Base-by-base conservation (phyloP, 2,797 vertebrate genomes). In the Macropodus opercularis region DNA sequence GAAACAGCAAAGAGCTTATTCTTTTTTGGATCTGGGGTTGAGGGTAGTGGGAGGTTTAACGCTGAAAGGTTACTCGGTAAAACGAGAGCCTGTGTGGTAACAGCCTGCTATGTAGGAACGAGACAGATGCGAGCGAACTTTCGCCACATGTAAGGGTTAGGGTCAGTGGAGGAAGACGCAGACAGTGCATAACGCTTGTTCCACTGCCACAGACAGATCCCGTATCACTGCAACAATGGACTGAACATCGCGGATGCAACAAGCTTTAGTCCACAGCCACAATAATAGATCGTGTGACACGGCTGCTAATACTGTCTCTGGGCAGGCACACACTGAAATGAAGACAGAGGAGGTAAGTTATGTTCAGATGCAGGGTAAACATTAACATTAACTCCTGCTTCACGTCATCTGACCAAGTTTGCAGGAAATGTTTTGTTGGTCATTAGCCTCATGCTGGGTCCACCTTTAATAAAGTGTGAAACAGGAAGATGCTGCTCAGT, bases 51-150 rank as follows among this genome's bases (percentile, higher is more conserved):
- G 34, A 71, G 85, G 75, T 84, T 84, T 82, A 84, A 82, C 80
- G 85, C 81, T 76, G 47, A 55, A 76, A 75, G 73, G 81, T 78
- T 63, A 52, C 22, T 18, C 2, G 42, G 59, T 77, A 79, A 83
- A 21, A 69, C 1, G 54, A 82, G 79, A 56, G 61, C 14, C 50
- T 2, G 46, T 7, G 35, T n/a, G 69, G 29, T 57, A 49, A 7
- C 63, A 55, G 15, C 36, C 42, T 36, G n/a, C 22, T 21, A 46
- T 65, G 50, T 19, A 22, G 75, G 79, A 80, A 85, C 69, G 72
- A 71, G 43, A 36, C 44, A 60, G 68, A 75, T 27, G 35, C 59
- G 22, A 63, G 54, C 49, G 34, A 31, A 34, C 56, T 50, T 53
- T 72, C 41, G 23, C 40, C 38, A 3, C 60, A 50, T 55, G 71